Percentiles rank a stretch among this genome's conserved stretches.
phyloP scores from a whole-genome alignment of 2,113 vertebrate species.

The Myodes glareolus region DNA sequence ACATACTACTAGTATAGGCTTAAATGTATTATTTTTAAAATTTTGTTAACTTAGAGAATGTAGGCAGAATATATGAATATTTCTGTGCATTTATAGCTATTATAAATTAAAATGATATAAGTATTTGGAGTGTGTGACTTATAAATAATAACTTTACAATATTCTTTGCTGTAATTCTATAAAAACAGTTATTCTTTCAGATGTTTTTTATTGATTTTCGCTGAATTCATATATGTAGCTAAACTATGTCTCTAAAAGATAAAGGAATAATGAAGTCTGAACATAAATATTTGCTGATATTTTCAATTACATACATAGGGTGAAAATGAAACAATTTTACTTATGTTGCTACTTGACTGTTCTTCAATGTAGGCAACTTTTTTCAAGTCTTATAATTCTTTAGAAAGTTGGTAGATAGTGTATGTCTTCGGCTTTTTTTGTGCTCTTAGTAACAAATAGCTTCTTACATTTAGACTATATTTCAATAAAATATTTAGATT shows the following conservation, averaged over 20 bases:
- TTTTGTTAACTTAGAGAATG: constrained; percentile 1
- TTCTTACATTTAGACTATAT: background rate
- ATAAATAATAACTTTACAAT: background rate
- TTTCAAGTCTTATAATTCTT: background rate
- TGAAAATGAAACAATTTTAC: background rate
- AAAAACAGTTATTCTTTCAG: background rate
- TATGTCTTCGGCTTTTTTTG: background rate
- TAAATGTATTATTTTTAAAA: background rate
- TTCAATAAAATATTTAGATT: background rate
- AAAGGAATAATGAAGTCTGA: background rate
- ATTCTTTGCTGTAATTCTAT: background rate
- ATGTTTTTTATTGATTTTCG: constrained; percentile 23
- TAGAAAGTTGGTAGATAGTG: background rate
- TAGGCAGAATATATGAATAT: background rate
- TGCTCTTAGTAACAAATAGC: background rate
- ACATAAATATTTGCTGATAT: background rate
- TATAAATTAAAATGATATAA: background rate
- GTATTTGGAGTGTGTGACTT: background rate
- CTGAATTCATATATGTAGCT: background rate
- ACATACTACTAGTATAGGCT: background rate
- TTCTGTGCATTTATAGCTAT: background rate
- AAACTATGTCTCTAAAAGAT: background rate
- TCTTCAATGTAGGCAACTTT: background rate
- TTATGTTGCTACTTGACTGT: background rate
- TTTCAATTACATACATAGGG: constrained; percentile 16